These are phyloP conservation scores for Turritopsis rubra DNA, from an alignment of 30 jellyfish, hydroid and myxozoan species.

Conservation along the genomic window DNA sequence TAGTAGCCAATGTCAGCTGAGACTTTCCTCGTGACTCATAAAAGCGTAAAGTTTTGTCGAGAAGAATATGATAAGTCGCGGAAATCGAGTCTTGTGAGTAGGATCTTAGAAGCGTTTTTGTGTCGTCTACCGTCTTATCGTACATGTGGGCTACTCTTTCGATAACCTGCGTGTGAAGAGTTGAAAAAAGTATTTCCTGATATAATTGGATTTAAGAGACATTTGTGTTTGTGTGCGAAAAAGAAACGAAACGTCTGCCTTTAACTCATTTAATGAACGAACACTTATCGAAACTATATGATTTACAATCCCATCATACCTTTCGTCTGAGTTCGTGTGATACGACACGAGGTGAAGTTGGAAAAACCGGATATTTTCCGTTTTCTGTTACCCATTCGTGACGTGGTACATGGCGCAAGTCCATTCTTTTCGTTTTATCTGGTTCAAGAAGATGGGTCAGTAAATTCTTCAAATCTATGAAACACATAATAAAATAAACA, in stretches of 20 bases:
- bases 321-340: conserved; percentile 6
- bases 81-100: not conserved
- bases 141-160: not conserved
- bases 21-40: not conserved
- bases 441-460: conserved; percentile 44
- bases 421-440: conserved; percentile 48
- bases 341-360: not conserved
- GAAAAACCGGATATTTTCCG: conserved; percentile 29
- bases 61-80: not conserved
- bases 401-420: conserved; percentile 30
- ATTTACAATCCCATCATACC: not conserved
- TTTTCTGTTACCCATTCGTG: conserved; percentile 59
- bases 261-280: not conserved
- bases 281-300: not conserved
- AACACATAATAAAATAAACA: too few species aligned
- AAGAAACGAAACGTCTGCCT: not conserved
- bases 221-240: not conserved
- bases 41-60: not conserved
- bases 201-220: not conserved
- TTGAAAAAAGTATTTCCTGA: too few species aligned
- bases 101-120: not conserved
- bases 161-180: not conserved
- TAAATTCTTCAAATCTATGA: conserved; percentile 48
- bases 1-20: not conserved
- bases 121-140: not conserved